Evolutionary conservation across 64 coral and sea anemone species (phyloP).

Genomic region (Montipora sp.): DNA sequence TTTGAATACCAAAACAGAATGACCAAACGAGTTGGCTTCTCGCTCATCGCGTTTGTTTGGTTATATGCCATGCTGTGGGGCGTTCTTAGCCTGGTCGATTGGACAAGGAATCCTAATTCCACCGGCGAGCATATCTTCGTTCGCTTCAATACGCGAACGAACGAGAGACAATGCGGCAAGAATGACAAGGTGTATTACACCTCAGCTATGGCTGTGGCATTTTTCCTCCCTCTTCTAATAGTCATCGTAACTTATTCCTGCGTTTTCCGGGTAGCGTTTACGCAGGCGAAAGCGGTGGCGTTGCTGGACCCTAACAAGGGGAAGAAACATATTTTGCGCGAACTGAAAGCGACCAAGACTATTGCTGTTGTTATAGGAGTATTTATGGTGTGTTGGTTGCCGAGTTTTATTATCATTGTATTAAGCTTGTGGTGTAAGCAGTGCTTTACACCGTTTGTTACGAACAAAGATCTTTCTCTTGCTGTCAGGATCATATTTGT

Average conservation of each 20-base stretch:
- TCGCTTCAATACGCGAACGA: neutral
- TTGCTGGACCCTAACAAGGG: conserved; percentile 61
- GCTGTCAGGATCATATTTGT: conserved; percentile 68
- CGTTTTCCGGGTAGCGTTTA: conserved; percentile 81
- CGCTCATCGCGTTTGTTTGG: conserved; percentile 76
- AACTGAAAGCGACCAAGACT: conserved; percentile 92
- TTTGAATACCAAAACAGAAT: conserved; percentile 80
- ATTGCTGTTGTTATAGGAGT: conserved; percentile 82
- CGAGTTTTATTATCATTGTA: conserved; percentile 69
- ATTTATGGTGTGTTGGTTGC: conserved; percentile 80
- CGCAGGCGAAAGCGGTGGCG: conserved; percentile 72
- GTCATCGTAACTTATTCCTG: conserved; percentile 77
- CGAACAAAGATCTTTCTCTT: conserved; percentile 34
- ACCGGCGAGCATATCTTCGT: neutral
- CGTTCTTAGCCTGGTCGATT: conserved; percentile 66
- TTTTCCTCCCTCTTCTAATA: conserved; percentile 76
- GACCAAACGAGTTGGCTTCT: conserved; percentile 68
- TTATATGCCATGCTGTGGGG: conserved; percentile 77
- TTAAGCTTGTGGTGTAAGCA: conserved; percentile 58
- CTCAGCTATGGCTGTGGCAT: conserved; percentile 29
- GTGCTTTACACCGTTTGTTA: conserved; percentile 19
- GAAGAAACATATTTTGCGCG: conserved; percentile 69
- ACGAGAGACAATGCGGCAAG: conserved; percentile 45
- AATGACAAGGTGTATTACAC: conserved; percentile 78
- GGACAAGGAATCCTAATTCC: conserved; percentile 31